phyloP scores from a whole-genome alignment of 1,140 invertebrate genomes.

The Penaeus vannamei region DNA sequence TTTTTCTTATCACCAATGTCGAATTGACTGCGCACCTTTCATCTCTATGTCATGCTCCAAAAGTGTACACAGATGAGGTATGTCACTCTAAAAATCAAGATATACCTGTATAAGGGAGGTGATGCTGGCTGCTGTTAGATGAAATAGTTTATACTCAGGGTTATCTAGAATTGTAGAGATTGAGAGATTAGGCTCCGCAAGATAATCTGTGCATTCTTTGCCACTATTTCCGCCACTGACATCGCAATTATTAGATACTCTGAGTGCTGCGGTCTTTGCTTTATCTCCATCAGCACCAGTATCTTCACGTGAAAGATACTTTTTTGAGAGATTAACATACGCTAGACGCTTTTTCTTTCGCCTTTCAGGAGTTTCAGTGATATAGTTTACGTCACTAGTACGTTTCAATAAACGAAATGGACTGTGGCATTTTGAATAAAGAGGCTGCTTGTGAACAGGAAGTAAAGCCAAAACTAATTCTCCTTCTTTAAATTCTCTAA shows the following conservation, averaged over 20 bases:
- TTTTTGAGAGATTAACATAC: slow-evolving; percentile 24
- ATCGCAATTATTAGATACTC: not conserved
- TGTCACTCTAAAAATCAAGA: not conserved
- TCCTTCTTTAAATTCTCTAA: not conserved
- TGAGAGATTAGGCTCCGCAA: not conserved
- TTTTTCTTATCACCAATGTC: not conserved
- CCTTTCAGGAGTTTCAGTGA: slow-evolving; percentile 31
- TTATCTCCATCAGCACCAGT: not conserved
- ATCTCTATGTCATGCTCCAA: not conserved
- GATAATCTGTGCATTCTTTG: too few relatives aligned
- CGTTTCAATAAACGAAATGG: slow-evolving; percentile 7
- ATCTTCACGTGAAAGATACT: not conserved
- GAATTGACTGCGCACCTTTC: not conserved
- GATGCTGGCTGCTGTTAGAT: not conserved
- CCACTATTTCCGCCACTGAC: too few relatives aligned
- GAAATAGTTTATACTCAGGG: not conserved
- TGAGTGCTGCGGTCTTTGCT: too few relatives aligned
- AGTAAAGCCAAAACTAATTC: slow-evolving; percentile 17
- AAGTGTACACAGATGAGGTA: not conserved
- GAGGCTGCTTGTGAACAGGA: not conserved
- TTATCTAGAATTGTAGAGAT: not conserved
- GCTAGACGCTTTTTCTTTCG: not conserved
- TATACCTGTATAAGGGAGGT: not conserved
- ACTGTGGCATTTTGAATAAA: not conserved
- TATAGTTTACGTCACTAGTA: not conserved